A percentile compares a stretch with the other conserved stretches of the same genome.
phyloP scores from a whole-genome alignment of 2,888 invertebrate species.

The Epirrhoe tristata region DNA sequence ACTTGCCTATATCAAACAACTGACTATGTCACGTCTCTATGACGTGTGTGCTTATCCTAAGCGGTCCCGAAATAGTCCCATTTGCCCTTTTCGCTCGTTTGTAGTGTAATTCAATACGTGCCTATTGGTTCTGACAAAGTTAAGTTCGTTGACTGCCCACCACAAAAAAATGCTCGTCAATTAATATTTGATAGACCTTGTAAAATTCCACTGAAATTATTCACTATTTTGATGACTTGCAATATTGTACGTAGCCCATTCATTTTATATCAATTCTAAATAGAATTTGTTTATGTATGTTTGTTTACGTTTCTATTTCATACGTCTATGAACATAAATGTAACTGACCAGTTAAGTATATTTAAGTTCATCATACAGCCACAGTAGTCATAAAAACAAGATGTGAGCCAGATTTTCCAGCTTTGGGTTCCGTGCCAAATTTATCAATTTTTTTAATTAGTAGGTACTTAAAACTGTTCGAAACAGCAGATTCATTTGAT shows the following conservation, averaged over 20 bases:
- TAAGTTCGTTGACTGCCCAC: constrained; percentile 11
- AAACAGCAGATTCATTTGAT: too few relatives aligned
- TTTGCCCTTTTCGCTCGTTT: background rate
- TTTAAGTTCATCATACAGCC: too few relatives aligned
- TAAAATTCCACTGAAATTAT: constrained; percentile 27
- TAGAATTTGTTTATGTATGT: background rate
- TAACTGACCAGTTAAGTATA: too few relatives aligned
- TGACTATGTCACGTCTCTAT: too few relatives aligned
- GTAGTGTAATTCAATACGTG: constrained; percentile 9
- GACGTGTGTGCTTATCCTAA: background rate
- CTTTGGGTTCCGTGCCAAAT: too few relatives aligned
- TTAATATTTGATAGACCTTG: constrained; percentile 5
- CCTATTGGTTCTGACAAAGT: constrained; percentile 14
- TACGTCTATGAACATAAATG: background rate
- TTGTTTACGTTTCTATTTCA: background rate
- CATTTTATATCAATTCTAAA: constrained; percentile 5
- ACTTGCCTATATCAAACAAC: too few relatives aligned
- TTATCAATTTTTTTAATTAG: too few relatives aligned
- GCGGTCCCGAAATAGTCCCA: background rate
- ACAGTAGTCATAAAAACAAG: too few relatives aligned
- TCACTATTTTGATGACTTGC: constrained; percentile 11
- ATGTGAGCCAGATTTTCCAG: too few relatives aligned
- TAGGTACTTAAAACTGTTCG: too few relatives aligned
- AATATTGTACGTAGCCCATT: background rate
- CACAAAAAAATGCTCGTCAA: constrained; percentile 16